Evolutionary conservation across 1,140 invertebrate species (phyloP).

Genomic region (Platorchestia sp.): DNA sequence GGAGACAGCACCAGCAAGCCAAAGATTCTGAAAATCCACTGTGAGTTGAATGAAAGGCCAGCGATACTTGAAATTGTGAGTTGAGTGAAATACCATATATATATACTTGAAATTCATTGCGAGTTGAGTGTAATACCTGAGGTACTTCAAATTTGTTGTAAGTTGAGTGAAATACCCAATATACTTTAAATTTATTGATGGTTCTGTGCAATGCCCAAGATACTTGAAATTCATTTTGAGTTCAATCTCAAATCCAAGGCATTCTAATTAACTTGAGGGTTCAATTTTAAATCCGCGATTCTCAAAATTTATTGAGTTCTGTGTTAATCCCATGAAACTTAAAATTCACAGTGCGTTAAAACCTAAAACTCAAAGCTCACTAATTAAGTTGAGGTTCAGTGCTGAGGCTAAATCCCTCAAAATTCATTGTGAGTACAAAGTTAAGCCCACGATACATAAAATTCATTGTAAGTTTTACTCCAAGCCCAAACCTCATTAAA

Average conservation of each 20-base stretch:
- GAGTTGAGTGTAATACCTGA: neutral
- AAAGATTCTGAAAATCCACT: conserved; percentile 64
- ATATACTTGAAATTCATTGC: neutral
- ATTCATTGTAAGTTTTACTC: too few species aligned
- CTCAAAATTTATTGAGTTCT: too few species aligned
- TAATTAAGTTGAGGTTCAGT: too few species aligned
- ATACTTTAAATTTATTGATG: neutral
- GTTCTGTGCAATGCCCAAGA: neutral
- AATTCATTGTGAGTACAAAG: too few species aligned
- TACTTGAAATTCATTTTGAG: neutral
- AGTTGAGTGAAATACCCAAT: neutral
- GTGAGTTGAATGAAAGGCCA: conserved; percentile 54
- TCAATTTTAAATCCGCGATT: neutral
- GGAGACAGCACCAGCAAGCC: conserved; percentile 74
- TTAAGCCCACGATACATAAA: too few species aligned
- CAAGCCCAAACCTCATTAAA: too few species aligned
- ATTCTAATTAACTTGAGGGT: neutral
- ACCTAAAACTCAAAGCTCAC: too few species aligned
- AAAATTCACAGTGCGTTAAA: too few species aligned
- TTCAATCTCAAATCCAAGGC: neutral
- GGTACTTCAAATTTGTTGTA: neutral
- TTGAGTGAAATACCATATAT: neutral
- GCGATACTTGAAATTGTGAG: neutral
- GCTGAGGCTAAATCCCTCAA: too few species aligned
- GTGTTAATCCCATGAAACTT: too few species aligned